Base-by-base conservation (phyloP, 2,888 invertebrate genomes). In the Ariolimax columbianus region DNA sequence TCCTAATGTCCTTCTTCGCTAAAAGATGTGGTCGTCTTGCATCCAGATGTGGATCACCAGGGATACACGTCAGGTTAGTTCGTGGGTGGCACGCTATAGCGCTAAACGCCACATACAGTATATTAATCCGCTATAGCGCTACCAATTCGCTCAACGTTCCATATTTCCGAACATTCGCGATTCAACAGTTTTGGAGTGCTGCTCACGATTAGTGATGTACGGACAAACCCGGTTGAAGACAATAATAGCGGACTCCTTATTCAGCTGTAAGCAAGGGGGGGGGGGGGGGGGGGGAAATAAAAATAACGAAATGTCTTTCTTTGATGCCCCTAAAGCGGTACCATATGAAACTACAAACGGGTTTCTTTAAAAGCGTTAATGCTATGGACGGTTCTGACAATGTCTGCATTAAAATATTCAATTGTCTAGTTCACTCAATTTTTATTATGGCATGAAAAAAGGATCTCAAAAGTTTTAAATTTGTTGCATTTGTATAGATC, bases 1-100 rank as follows among this genome's bases (percentile, higher is more conserved):
- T 79, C 70, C 43, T n/a, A 30, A 7, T 38, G 55, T 51, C 33
- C 0, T 26, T 55, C 70, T 72, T 68, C 55, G 26, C 70, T 55
- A 55, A 43, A 70, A 17, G 43, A 59, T 43, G 68, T 43, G 23
- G 23, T 36, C 30, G 30, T 66, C 47, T 40, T 40, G 23, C 30
- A 30, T 26, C 33, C 81, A 81, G 51, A 72, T 81, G 81, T 33
- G 11, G 0, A 19, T 36, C 81, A 81, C 30, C 4, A 51, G 81
- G 70, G 81, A 72, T 51, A 81, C 51, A 55, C 36, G 9, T 23
- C 26, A 36, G n/a, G 38, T 38, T 11, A 33, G 55, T 55, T 81
- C 81, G 81, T 81, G 81, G 70, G 81, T 51, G 80, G 81, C 30
- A 33, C n/a, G 36, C 79, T 40, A 40, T 6, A 4, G 63, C 17